These are phyloP conservation scores for Operophtera brumata DNA, from an alignment of 2,888 invertebrate species.

Conservation along the genomic window DNA sequence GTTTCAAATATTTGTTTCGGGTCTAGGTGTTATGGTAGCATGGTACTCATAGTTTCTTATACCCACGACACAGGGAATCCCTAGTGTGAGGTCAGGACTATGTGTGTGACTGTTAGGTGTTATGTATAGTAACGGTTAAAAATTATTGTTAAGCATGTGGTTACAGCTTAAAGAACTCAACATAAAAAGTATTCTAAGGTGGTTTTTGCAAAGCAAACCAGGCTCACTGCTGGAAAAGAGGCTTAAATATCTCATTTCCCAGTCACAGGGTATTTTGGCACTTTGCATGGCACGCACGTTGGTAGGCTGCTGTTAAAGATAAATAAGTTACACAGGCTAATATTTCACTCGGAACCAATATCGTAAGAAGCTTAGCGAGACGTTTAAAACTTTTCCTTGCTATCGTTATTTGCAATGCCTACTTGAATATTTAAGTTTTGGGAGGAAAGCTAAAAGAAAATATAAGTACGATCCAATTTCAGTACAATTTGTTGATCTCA, in stretches of 20 bases:
- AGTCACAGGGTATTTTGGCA: constrained; percentile 20
- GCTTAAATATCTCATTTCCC: constrained; percentile 20
- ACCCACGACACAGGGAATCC: too few species aligned
- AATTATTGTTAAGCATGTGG: too few species aligned
- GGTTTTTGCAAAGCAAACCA: neutral
- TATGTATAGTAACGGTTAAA: too few species aligned
- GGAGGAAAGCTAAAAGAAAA: neutral
- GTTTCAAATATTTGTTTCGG: too few species aligned
- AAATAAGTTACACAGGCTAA: constrained; percentile 31
- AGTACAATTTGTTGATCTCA: neutral
- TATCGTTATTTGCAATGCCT: constrained; percentile 21
- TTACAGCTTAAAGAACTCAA: too few species aligned
- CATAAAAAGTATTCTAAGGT: too few species aligned
- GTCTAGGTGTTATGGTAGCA: too few species aligned
- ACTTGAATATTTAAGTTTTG: constrained; percentile 18
- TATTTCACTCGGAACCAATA: constrained; percentile 35
- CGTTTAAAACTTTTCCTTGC: constrained; percentile 22
- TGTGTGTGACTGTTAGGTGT: too few species aligned
- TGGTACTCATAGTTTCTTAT: too few species aligned
- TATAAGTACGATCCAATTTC: neutral
- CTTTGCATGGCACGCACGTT: constrained; percentile 31
- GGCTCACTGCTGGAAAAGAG: neutral
- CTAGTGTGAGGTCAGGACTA: too few species aligned
- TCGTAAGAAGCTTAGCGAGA: constrained; percentile 30
- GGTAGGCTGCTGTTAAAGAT: constrained; percentile 20